These are phyloP conservation scores for Pogonomyrmex barbatus DNA, from an alignment of 1,140 invertebrate species.

Conservation along the genomic window DNA sequence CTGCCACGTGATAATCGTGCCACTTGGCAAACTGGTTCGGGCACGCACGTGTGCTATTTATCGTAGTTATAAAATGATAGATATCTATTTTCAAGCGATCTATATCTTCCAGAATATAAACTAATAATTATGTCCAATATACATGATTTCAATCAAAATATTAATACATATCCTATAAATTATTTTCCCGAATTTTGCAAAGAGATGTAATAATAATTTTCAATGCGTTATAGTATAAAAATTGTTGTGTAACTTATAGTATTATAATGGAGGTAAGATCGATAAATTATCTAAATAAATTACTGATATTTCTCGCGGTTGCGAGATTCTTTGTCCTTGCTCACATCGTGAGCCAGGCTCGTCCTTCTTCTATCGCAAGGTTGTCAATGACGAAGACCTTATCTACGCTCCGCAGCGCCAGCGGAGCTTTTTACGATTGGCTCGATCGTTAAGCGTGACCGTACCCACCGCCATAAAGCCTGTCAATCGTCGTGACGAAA, in stretches of 20 bases:
- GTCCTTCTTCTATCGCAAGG: slow-evolving; percentile 7
- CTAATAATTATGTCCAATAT: too few species aligned
- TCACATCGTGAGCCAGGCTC: not conserved
- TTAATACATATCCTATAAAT: not conserved
- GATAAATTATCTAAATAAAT: slow-evolving; percentile 21
- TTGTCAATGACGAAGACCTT: slow-evolving; percentile 68
- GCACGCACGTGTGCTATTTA: not conserved
- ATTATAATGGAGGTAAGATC: not conserved
- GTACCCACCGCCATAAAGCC: slow-evolving; percentile 56
- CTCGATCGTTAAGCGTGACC: slow-evolving; percentile 67
- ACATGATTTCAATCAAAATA: not conserved
- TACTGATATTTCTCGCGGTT: not conserved
- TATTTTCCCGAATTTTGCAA: not conserved
- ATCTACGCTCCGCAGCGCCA: slow-evolving; percentile 60
- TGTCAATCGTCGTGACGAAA: slow-evolving; percentile 68
- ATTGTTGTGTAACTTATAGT: not conserved
- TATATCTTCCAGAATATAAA: not conserved
- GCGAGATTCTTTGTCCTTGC: slow-evolving; percentile 8
- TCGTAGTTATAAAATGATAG: not conserved
- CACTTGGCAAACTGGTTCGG: slow-evolving; percentile 3
- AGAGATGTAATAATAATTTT: not conserved
- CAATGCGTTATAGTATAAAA: not conserved
- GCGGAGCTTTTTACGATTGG: slow-evolving; percentile 68
- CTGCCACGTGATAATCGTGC: slow-evolving; percentile 34
- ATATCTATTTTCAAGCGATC: not conserved